These are phyloP conservation scores for Otolemur crassicaudatus DNA, from an alignment of 2,797 vertebrate species.

Conservation along the genomic window DNA sequence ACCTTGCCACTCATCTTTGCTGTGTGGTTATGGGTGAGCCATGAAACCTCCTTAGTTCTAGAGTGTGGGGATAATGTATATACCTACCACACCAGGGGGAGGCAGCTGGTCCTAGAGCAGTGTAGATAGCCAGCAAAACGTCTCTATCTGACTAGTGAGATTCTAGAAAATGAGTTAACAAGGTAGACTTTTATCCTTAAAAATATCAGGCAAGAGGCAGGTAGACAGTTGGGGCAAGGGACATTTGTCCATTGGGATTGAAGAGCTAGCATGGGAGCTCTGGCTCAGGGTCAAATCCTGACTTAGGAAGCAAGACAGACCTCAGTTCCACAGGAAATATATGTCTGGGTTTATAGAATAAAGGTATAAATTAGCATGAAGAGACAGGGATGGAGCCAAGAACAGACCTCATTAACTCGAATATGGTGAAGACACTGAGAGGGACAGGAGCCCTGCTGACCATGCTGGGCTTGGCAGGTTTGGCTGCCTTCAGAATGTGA, in stretches of 20 bases:
- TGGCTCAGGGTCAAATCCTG: not conserved
- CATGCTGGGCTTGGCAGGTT: not conserved
- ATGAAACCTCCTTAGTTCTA: not conserved
- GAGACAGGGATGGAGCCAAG: not conserved
- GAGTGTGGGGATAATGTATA: not conserved
- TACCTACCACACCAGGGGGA: not conserved
- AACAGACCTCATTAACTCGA: not conserved
- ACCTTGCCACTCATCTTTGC: not conserved
- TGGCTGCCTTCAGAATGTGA: not conserved
- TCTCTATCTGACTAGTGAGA: not conserved
- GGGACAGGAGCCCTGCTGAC: not conserved
- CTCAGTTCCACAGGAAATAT: not conserved
- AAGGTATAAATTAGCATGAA: not conserved
- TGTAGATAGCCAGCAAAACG: not conserved
- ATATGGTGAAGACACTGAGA: not conserved
- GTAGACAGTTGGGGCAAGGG: not conserved
- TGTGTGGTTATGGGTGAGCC: not conserved
- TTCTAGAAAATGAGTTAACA: not conserved
- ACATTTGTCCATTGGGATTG: not conserved
- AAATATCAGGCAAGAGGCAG: not conserved
- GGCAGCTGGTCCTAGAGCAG: not conserved
- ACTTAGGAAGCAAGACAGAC: not conserved
- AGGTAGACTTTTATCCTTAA: slow-evolving; percentile 19
- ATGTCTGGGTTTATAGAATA: not conserved
- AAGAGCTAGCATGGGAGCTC: not conserved